Evolutionary conservation across 2,113 vertebrate species (phyloP), one percentile per base, ranked within the genome.

Genomic region (Ammodramus savannarum): DNA sequence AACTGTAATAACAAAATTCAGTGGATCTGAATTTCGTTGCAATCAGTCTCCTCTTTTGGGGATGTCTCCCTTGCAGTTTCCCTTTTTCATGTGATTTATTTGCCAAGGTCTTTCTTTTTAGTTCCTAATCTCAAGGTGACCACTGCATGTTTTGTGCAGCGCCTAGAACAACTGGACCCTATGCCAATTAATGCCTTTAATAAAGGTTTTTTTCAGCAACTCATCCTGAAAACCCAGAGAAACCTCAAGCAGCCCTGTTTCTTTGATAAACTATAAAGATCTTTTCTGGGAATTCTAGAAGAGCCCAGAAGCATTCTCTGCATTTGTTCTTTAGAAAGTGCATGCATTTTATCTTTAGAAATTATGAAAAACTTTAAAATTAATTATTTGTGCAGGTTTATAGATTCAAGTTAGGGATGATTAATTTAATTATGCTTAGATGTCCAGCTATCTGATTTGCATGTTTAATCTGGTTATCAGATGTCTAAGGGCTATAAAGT

Each of bases 401-500:
- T 31, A 80, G 51, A 55, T 73, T 85, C 63, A 89, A 55, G 63
- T 62, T 69, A 79, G 21, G 26, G 14, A 44, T 89, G 32, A 59
- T 73, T 79, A 52, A 77, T 76, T 85, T 85, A 91, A 73, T 94
- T 34, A 77, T 41, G 46, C 26, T 67, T 83, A 67, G 23, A 63
- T 77, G 63, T 85, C 38, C 87, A 73, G 2, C 67, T 92, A 67
- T 90, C 44, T 80, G 63, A 87, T 96, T 86, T 96, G 51, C 91
- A 67, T 91, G 71, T 83, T 94, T 85, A 83, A 79, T 95, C 71
- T 94, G 77, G 23, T 79, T 71, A 82, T 95, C 85, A 55, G 55
- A 83, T 95, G 72, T 91, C 93, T 80, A 59, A 90, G 31, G 75
- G 95, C 87, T 85, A 83, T 80, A 17, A 91, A 93, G 27, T 71